Evolutionary conservation across 2,888 invertebrate genomes (phyloP), one percentile per base, ranked within the genome.

Genomic region (Megalurothrips usitatus): DNA sequence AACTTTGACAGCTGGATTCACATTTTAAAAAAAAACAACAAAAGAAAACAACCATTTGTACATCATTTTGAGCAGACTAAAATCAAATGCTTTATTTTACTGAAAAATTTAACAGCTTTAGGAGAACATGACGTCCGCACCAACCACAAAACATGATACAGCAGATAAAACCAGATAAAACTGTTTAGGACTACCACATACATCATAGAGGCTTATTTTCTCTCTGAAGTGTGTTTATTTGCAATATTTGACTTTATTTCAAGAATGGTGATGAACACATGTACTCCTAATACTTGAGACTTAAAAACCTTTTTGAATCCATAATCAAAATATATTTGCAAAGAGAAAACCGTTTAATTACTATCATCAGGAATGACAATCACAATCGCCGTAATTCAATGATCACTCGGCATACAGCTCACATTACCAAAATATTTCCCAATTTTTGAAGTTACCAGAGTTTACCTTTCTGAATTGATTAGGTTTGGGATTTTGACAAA

Each of bases 1-100:
- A 75, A 75, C 23, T 75, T 75, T 26, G 68, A 75, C 68, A 75
- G 68, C 68, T 75, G 68, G 68, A 75, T 75, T 75, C 26, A 75
- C 68, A 75, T 58, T 58, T 58, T n/a, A 75, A 26, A 26, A 26
- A 23, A 23, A 68, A 10, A 75, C 6, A 26, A 26, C 8, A 23
- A 68, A 19, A 23, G 12, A 75, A 23, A 75, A 75, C 26, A 75
- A 75, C 26, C 68, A 26, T 75, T 75, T 75, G 68, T 75, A 75
- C 68, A 75, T 26, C 14, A 58, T 26, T 26, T 26, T 75, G 68
- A 75, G 68, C 26, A 75, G 68, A 10, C 68, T 75, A 75, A 75
- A 75, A 75, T 75, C 68, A 26, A 75, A 75, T 75, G 68, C 68
- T 75, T 75, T 75, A 75, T 26, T 75, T 26, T 26, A 9, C 12